A percentile compares a stretch with the other conserved stretches of the same genome.
These are phyloP conservation scores for Pedicia rivosa DNA, from an alignment of 2,888 invertebrate species.

Conservation along the genomic window DNA sequence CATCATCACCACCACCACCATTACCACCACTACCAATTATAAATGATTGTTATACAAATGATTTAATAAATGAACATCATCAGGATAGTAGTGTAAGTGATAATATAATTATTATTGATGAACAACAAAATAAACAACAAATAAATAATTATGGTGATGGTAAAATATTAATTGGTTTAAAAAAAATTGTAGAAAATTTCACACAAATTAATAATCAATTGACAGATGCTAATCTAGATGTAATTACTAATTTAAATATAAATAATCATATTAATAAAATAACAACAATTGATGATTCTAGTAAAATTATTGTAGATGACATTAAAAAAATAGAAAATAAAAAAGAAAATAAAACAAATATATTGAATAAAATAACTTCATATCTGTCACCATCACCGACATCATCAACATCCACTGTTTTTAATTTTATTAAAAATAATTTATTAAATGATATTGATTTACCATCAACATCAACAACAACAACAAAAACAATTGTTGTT, in stretches of 20 bases:
- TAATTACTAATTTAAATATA: background rate
- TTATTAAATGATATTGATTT: conserved; percentile 17
- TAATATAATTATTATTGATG: background rate
- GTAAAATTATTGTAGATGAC: conserved; percentile 3
- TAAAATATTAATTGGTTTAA: too few species aligned
- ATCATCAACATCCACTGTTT: conserved; percentile 17
- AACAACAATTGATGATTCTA: conserved; percentile 2
- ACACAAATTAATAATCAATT: too few species aligned
- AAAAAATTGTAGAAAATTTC: too few species aligned
- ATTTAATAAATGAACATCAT: background rate
- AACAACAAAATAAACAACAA: conserved; percentile 2
- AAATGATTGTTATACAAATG: too few species aligned
- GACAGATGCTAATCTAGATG: too few species aligned
- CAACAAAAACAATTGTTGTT: conserved; percentile 25
- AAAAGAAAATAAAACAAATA: background rate
- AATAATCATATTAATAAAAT: too few species aligned
- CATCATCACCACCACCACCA: background rate
- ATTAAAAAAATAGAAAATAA: too few species aligned
- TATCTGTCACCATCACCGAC: conserved; percentile 5
- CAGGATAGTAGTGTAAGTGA: conserved; percentile 2
- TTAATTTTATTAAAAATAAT: conserved; percentile 30
- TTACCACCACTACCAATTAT: background rate
- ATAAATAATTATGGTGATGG: background rate
- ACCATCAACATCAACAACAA: conserved; percentile 8
- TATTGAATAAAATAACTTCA: background rate